These are phyloP conservation scores for Coilia nasus DNA, from an alignment of 2,797 vertebrate genomes.

Conservation along the genomic window DNA sequence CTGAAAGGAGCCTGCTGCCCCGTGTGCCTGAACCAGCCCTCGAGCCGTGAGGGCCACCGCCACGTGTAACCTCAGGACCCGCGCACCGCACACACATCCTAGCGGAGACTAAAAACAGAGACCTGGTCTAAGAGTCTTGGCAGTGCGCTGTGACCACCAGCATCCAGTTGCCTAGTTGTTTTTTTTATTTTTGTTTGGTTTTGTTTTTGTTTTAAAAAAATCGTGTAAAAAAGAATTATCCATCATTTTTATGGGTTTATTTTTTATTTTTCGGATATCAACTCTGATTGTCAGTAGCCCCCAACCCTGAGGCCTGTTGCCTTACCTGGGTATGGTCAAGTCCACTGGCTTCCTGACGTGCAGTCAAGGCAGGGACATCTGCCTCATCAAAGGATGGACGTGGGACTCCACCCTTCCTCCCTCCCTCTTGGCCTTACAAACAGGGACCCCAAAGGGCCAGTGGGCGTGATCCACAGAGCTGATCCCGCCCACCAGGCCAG, in stretches of 20 bases:
- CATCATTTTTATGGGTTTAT: constrained; percentile 35
- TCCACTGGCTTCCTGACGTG: constrained; percentile 30
- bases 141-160: constrained; percentile 55
- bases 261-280: constrained; percentile 50
- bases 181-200: constrained; percentile 39
- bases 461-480: not conserved
- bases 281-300: not conserved
- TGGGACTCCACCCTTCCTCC: not conserved
- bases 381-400: constrained; percentile 11
- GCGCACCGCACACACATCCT: constrained; percentile 48
- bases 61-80: constrained; percentile 69
- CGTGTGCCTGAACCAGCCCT: constrained; percentile 72
- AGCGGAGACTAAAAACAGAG: constrained; percentile 35
- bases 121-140: constrained; percentile 40
- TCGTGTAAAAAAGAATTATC: constrained; percentile 32
- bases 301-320: not conserved
- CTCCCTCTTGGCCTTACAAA: not conserved
- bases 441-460: constrained; percentile 37
- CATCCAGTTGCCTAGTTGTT: constrained; percentile 65
- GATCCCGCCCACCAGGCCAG: not conserved
- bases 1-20: constrained; percentile 87
- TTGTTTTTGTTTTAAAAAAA: constrained; percentile 43
- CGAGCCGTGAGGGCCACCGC: constrained; percentile 38
- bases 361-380: constrained; percentile 44
- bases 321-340: constrained; percentile 23